Evolutionary conservation across 2,888 invertebrate species (phyloP), one percentile per base, ranked within the genome.

Genomic region (Perithous albicinctus): DNA sequence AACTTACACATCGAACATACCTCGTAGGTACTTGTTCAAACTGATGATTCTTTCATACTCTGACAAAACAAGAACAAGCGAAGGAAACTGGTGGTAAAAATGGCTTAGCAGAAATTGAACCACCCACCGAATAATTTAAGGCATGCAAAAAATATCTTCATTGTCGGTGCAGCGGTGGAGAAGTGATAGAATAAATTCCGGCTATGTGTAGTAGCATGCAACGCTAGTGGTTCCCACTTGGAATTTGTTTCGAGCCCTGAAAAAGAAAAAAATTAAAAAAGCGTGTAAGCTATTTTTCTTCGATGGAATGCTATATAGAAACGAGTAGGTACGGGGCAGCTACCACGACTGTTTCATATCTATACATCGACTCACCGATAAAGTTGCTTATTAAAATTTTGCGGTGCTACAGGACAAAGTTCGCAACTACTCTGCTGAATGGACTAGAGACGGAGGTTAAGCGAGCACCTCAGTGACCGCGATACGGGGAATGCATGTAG

Each of bases 301-400:
- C 80, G 69, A 69, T 73, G 80, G 80, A 81, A 81, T 81, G 77
- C 54, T 67, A 51, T 75, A 56, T 43, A 46, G 32, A 56, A 69
- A 32, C 66, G 59, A 51, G 51, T 54, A 69, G 10, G 38, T 38
- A 59, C 64, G 12, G n/a, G n/a, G 54, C 38, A 48, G 29, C 48
- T 4, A 41, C 54, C 32, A 35, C 61, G 23, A 48, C 54, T 54
- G 76, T 76, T 59, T 38, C 48, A 26, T 41, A 46, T 15, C 61
- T 63, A 67, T n/a, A n/a, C n/a, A n/a, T 77, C 70, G 38, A 64
- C 59, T 59, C 61, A 10, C 79, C 78, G 79, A 82, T 82, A 80
- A 82, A 82, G 80, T 80, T 82, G 80, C 79, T 82, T 80, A 82
- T 82, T 82, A 80, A 82, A 82, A 82, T 77, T 81, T 81, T 41